phyloP scores from a whole-genome alignment of 2,888 invertebrate species.

The Nemotelus nigrinus region DNA sequence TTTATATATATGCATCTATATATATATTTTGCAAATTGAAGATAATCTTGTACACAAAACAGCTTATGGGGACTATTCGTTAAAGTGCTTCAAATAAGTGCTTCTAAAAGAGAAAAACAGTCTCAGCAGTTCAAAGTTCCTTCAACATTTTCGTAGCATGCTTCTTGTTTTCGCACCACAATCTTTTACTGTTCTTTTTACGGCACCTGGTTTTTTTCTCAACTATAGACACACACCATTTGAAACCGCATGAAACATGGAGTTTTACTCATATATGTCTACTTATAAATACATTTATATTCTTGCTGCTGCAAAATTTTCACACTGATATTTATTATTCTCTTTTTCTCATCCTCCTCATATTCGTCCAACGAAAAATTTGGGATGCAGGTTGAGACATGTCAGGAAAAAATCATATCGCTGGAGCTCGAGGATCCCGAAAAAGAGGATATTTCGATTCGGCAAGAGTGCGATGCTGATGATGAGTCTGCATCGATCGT shows the following conservation, averaged over 20 bases:
- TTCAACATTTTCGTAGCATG: no score
- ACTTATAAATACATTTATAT: not conserved
- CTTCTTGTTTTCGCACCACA: no score
- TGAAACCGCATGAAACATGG: no score
- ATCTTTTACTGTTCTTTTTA: not conserved
- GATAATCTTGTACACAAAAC: no score
- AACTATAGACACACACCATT: not conserved
- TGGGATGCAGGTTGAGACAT: constrained; percentile 79
- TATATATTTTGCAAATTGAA: no score
- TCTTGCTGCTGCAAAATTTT: constrained; percentile 1
- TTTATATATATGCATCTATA: no score
- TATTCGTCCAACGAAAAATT: constrained; percentile 12
- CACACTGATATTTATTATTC: not conserved
- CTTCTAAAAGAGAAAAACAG: no score
- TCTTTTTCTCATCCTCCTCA: constrained; percentile 15
- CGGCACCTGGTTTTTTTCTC: not conserved
- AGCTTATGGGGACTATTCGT: no score
- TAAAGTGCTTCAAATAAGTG: no score
- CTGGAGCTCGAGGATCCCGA: constrained; percentile 77
- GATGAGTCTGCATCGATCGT: constrained; percentile 68
- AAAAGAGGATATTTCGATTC: constrained; percentile 49
- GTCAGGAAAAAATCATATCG: constrained; percentile 90
- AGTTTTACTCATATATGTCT: no score
- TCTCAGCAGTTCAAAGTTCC: no score
- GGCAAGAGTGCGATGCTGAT: constrained; percentile 66